phyloP scores from a whole-genome alignment of 1,140 invertebrate genomes.

The Eurosta solidaginis region DNA sequence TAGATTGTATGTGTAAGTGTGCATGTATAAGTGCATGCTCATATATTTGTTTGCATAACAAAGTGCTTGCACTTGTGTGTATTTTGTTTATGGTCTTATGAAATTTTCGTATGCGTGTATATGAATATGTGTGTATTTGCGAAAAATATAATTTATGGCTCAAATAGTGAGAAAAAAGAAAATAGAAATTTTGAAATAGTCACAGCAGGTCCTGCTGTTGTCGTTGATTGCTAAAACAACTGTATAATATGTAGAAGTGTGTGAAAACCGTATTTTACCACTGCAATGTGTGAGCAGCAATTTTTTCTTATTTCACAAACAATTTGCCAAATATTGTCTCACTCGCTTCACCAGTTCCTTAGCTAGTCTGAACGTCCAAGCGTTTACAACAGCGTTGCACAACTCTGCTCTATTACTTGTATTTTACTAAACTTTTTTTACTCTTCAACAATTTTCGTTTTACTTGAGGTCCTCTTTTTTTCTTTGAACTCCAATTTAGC shows the following conservation, averaged over 20 bases:
- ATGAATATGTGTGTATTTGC: background rate
- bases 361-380: background rate
- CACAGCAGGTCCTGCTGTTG: background rate
- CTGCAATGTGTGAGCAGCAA: background rate
- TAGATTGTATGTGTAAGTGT: too few species aligned
- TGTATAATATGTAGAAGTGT: background rate
- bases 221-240: background rate
- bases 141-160: slow-evolving; percentile 21
- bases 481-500: background rate
- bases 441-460: background rate
- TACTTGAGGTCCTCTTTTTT: background rate
- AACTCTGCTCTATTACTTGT: background rate
- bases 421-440: background rate
- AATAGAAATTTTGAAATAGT: slow-evolving; percentile 22
- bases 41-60: slow-evolving; percentile 19
- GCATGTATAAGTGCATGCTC: background rate
- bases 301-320: slow-evolving; percentile 25
- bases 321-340: background rate
- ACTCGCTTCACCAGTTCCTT: background rate
- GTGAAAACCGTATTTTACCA: background rate
- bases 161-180: background rate
- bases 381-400: background rate
- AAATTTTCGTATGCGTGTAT: background rate
- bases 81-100: slow-evolving; percentile 14
- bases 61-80: slow-evolving; percentile 4